Conservation (phyloP, 2,888 invertebrate species). For the Liodrosophila aerea region DNA sequence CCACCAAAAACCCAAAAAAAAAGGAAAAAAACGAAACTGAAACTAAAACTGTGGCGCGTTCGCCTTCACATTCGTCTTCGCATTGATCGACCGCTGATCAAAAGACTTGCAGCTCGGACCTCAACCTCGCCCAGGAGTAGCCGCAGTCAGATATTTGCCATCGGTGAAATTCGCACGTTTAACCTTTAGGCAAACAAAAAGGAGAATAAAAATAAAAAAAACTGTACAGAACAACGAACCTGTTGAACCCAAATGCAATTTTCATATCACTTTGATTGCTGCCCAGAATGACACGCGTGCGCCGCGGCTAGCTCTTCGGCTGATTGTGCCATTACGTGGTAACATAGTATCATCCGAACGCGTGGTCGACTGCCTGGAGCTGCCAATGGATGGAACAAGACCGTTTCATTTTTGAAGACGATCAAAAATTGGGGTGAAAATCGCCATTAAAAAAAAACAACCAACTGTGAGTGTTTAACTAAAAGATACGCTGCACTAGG, state of each 20-base stretch:
- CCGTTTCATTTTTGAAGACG: slow-evolving; percentile 60
- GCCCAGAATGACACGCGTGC: slow-evolving; percentile 76
- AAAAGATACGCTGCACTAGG: slow-evolving; percentile 18
- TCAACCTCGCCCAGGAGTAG: slow-evolving; percentile 13
- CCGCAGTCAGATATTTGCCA: slow-evolving; percentile 36
- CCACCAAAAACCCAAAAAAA: slow-evolving; percentile 46
- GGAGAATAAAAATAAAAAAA: slow-evolving; percentile 41
- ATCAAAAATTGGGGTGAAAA: slow-evolving; percentile 72
- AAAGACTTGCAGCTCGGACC: neutral
- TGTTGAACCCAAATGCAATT: slow-evolving; percentile 79
- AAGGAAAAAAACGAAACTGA: too few species aligned
- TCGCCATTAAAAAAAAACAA: slow-evolving; percentile 43
- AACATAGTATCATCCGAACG: slow-evolving; percentile 40
- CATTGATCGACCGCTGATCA: slow-evolving; percentile 66
- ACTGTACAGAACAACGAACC: slow-evolving; percentile 63
- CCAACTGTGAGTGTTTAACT: neutral
- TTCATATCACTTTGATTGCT: slow-evolving; percentile 81
- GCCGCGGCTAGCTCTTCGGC: slow-evolving; percentile 61
- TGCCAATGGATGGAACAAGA: slow-evolving; percentile 53
- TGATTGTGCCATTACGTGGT: slow-evolving; percentile 52
- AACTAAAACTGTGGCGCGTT: slow-evolving; percentile 19
- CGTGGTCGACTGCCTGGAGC: slow-evolving; percentile 52
- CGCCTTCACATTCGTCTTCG: slow-evolving; percentile 24
- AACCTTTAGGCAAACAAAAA: slow-evolving; percentile 76
- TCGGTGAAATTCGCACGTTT: slow-evolving; percentile 80